phyloP scores from a whole-genome alignment of 2,797 vertebrate genomes.

The Poecilia picta region DNA sequence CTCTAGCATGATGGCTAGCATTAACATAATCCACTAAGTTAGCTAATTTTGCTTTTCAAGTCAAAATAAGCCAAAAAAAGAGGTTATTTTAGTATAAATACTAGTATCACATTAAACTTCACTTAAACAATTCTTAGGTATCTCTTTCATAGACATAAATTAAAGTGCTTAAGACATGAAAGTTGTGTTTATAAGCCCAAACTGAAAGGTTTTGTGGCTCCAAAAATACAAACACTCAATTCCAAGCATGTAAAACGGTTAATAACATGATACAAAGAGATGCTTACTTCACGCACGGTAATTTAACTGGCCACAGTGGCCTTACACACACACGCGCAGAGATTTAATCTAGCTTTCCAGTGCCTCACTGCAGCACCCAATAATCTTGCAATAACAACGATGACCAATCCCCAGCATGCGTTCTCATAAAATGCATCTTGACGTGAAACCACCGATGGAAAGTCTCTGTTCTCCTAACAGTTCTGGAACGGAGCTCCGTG shows the following conservation, averaged over 20 bases:
- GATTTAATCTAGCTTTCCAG: slow-evolving; percentile 61
- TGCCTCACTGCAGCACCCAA: slow-evolving; percentile 56
- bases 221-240: not conserved
- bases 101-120: too few relatives aligned
- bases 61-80: too few relatives aligned
- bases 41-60: too few relatives aligned
- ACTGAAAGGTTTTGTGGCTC: not conserved
- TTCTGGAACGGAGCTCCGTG: slow-evolving; percentile 48
- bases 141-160: not conserved
- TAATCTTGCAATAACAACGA: slow-evolving; percentile 55
- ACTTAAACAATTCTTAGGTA: too few relatives aligned
- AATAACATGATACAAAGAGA: slow-evolving; percentile 3
- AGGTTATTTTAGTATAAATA: too few relatives aligned
- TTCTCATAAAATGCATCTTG: slow-evolving; percentile 66
- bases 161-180: not conserved
- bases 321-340: slow-evolving; percentile 9
- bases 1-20: too few relatives aligned
- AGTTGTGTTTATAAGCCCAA: not conserved
- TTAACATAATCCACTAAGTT: too few relatives aligned
- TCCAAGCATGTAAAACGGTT: not conserved
- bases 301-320: not conserved
- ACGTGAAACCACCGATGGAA: slow-evolving; percentile 69
- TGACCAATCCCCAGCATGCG: slow-evolving; percentile 59
- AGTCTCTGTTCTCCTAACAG: slow-evolving; percentile 57
- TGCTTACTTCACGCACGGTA: not conserved